A percentile compares a stretch with the other conserved stretches of the same genome.
Conservation (phyloP, 2,113 vertebrate genomes). For the Myotis brandtii region DNA sequence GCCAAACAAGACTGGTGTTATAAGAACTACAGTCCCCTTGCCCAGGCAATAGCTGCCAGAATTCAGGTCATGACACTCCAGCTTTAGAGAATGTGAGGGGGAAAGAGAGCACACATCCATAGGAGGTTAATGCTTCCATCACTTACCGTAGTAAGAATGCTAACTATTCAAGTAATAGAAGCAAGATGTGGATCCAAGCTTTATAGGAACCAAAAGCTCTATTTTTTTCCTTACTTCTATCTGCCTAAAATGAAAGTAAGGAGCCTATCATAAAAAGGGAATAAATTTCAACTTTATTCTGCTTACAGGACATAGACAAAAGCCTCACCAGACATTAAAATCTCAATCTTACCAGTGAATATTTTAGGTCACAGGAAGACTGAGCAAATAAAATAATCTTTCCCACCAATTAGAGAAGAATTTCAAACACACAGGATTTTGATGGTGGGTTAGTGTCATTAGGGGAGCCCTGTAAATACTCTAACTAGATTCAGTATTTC, state of each 20-base stretch:
- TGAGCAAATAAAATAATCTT: not conserved
- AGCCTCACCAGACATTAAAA: constrained; percentile 3
- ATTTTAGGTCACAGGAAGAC: constrained; percentile 3
- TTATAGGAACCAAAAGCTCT: not conserved
- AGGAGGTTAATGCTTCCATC: not conserved
- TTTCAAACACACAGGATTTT: not conserved
- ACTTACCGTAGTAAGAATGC: not conserved
- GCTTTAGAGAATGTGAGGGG: not conserved
- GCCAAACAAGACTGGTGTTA: not conserved
- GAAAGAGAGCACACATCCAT: not conserved
- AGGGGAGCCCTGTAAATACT: not conserved
- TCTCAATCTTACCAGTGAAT: not conserved
- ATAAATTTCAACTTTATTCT: not conserved
- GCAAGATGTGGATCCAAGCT: not conserved
- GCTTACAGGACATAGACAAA: not conserved
- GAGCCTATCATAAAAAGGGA: not conserved
- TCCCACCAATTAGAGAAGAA: not conserved
- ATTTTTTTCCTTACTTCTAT: not conserved
- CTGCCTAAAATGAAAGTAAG: not conserved
- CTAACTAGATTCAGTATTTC: not conserved
- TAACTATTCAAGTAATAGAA: not conserved
- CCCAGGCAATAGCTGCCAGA: not conserved
- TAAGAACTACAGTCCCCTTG: not conserved
- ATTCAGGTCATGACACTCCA: not conserved
- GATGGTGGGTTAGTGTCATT: not conserved